Conservation (phyloP, 1,140 invertebrate species). For the Triops cancriformis region DNA sequence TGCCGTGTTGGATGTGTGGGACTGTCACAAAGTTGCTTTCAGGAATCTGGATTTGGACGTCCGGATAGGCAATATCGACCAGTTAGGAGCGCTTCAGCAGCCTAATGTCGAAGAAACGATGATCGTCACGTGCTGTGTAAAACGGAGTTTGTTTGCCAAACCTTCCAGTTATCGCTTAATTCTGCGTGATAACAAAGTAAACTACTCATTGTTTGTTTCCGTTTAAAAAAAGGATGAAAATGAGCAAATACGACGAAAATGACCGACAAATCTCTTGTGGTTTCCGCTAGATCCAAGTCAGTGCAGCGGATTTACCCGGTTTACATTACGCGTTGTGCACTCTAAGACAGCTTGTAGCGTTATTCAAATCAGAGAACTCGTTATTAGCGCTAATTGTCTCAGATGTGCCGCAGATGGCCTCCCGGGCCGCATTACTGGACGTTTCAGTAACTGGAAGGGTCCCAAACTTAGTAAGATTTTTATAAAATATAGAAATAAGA, state of each 20-base stretch:
- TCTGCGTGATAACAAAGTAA: slow-evolving; percentile 40
- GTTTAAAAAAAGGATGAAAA: slow-evolving; percentile 22
- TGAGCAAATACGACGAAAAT: neutral
- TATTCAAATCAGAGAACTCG: slow-evolving; percentile 43
- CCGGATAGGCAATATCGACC: slow-evolving; percentile 33
- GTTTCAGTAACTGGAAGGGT: slow-evolving; percentile 52
- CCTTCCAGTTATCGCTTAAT: slow-evolving; percentile 44
- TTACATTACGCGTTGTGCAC: slow-evolving; percentile 54
- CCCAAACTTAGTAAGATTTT: slow-evolving; percentile 44
- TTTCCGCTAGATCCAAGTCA: slow-evolving; percentile 45
- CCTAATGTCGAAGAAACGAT: slow-evolving; percentile 41
- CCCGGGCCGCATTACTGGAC: slow-evolving; percentile 53
- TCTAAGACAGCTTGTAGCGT: slow-evolving; percentile 50
- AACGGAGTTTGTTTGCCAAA: slow-evolving; percentile 41
- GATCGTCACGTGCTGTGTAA: slow-evolving; percentile 45
- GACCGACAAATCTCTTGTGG: neutral
- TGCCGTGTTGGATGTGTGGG: slow-evolving; percentile 46
- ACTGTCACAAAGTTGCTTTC: slow-evolving; percentile 33
- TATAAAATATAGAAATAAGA: slow-evolving; percentile 13
- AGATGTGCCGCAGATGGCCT: slow-evolving; percentile 51
- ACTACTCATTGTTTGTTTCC: slow-evolving; percentile 20
- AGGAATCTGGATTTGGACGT: slow-evolving; percentile 34
- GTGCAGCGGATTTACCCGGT: slow-evolving; percentile 47
- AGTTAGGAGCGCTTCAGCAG: slow-evolving; percentile 28
- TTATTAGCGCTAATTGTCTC: slow-evolving; percentile 50